Percentiles rank a stretch among this genome's conserved stretches.
Evolutionary conservation across 2,888 invertebrate genomes (phyloP).

Genomic region (Scaptomyza parva): DNA sequence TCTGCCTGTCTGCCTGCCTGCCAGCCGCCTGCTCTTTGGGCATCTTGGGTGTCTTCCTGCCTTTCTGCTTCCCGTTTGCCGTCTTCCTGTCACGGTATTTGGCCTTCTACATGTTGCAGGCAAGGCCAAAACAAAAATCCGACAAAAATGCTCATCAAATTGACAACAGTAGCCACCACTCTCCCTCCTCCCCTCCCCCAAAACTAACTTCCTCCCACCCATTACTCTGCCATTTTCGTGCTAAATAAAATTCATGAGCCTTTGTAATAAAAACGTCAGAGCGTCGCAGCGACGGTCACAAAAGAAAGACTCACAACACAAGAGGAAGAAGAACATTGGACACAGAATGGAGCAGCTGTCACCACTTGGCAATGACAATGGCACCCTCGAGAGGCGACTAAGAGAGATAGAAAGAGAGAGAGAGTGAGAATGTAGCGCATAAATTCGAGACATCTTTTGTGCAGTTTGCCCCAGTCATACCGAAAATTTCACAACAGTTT

Average conservation of each 20-base stretch:
- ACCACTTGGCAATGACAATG: constrained; percentile 74
- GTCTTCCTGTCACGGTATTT: constrained; percentile 43
- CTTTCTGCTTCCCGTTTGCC: constrained; percentile 13
- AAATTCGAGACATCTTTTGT: constrained; percentile 72
- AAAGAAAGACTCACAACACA: constrained; percentile 58
- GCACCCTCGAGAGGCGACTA: constrained; percentile 66
- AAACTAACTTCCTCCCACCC: neutral
- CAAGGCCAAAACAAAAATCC: constrained; percentile 51
- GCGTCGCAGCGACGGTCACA: constrained; percentile 53
- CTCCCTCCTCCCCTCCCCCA: neutral
- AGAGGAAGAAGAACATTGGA: constrained; percentile 14
- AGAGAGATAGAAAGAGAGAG: no score
- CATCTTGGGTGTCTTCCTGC: neutral
- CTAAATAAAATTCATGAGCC: constrained; percentile 76
- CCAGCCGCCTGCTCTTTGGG: no score
- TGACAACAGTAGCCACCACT: constrained; percentile 49
- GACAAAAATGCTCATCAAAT: constrained; percentile 62
- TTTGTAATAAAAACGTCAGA: constrained; percentile 73
- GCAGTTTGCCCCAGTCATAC: constrained; percentile 41
- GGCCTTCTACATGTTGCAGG: constrained; percentile 43
- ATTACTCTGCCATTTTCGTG: constrained; percentile 39
- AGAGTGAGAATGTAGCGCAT: constrained; percentile 44
- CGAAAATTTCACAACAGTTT: constrained; percentile 64
- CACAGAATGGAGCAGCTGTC: constrained; percentile 61
- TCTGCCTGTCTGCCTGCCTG: constrained; percentile 3